Base-by-base conservation (phyloP, 2,888 invertebrate species). In the Sicus ferrugineus region DNA sequence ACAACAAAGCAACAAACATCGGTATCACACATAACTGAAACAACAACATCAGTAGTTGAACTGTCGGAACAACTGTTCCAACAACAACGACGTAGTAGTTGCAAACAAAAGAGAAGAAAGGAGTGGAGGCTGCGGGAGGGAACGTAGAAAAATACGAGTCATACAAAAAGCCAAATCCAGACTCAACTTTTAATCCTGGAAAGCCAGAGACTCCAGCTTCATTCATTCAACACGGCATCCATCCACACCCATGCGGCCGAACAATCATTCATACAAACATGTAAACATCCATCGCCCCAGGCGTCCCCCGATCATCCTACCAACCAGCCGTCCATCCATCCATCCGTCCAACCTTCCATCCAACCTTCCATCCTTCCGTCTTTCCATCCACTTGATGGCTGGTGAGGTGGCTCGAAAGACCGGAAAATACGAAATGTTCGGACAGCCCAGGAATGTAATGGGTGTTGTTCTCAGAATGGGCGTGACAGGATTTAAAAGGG, bases 111-210 rank as follows among this genome's bases (percentile, higher is more conserved):
- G 9, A n/a, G n/a, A n/a, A n/a, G n/a, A n/a, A n/a, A n/a, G n/a
- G 38, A 38, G 9, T 7, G 14, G 38, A 9, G 14, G 38, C 38
- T 9, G 38, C 7, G 38, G 14, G 38, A 14, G 38, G 38, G 14
- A 38, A 38, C 14, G 38, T 7, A 14, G 38, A 38, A 14, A 14
- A 7, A 9, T n/a, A n/a, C n/a, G n/a, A n/a, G n/a, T n/a, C n/a
- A n/a, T n/a, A n/a, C n/a, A 26, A 56, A 11, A 56, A 11, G 16
- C 26, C 6, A 26, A 26, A 56, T 26, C 26, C 23, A 34, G 34
- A 23, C 54, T 54, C 65, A 52, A 54, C 65, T 65, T 34, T 65
- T 65, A 65, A 65, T 65, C 65, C 26, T 38, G 34, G 26, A 19
- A 34, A 65, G 42, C 64, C 28, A 7, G 28, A 28, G 34, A 46